These are phyloP conservation scores for Ceyx melanurus DNA, from an alignment of 2,113 vertebrate genomes.

Conservation along the genomic window DNA sequence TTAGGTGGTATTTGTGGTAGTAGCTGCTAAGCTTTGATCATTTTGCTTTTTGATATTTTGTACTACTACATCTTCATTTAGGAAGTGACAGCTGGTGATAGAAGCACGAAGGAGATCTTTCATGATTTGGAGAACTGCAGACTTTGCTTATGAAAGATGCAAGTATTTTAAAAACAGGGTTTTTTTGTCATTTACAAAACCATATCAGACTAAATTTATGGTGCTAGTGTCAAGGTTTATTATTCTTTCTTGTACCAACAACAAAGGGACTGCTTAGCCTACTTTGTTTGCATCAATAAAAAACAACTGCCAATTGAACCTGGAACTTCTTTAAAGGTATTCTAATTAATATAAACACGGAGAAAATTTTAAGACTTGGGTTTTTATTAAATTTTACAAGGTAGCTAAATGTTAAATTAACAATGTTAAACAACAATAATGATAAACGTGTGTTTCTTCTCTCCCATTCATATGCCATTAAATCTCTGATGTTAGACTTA, in stretches of 20 bases:
- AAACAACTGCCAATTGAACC: background rate
- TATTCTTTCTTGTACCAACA: background rate
- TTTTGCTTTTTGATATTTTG: constrained; percentile 13
- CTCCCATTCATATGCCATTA: background rate
- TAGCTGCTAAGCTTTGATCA: constrained; percentile 24
- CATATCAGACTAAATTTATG: background rate
- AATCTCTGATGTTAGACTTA: background rate
- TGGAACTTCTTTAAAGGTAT: background rate
- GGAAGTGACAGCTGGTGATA: constrained; percentile 17
- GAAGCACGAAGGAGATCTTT: background rate
- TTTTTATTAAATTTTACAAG: background rate
- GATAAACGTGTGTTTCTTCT: background rate
- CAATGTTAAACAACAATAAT: no score
- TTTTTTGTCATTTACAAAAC: background rate
- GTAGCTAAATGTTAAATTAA: background rate
- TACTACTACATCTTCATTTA: constrained; percentile 24
- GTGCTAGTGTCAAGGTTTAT: background rate
- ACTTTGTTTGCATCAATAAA: background rate
- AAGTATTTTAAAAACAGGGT: background rate
- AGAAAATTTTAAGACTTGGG: background rate
- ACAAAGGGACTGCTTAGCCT: background rate
- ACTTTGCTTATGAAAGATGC: background rate
- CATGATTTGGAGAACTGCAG: background rate
- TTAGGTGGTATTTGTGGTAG: background rate
- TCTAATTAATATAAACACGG: background rate